Base-by-base conservation (phyloP, 2,888 invertebrate species). In the Mythimna impura region DNA sequence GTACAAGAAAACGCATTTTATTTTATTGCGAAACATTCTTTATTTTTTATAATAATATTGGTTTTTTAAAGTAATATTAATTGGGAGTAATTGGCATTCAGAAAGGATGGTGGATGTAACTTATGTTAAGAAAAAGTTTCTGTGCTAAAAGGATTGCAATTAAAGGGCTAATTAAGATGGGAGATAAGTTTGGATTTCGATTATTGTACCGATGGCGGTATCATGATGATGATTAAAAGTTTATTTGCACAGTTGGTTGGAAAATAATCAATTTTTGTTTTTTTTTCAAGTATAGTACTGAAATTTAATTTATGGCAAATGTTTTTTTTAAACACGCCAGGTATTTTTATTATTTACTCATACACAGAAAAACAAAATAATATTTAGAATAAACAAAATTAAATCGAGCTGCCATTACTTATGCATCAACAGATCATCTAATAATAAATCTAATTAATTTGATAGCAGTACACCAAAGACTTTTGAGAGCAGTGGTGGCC, bases 1-100 rank as follows among this genome's bases (percentile, higher is more conserved):
- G 66, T 10, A 62, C 34, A 71, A 81, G 81, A 73, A 81, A 78
- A 62, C 50, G 50, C 65, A 78, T 81, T 81, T 66, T 43, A 78
- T 81, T 81, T 81, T 71, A 81, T 63, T 71, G n/a, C 40, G 10
- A 36, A 58, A 47, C 17, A 57, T 73, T 71, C 58, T 70, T 78
- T 65, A 68, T 65, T 60, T 71, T 67, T 55, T 54, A 40, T 14
- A 67, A 54, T 43, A 61, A 64, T 69, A 69, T 63, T 55, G 64
- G 2, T 63, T 65, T 67, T 81, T 80, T 62, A 25, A 71, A 73
- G 54, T 65, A 22, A 58, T 67, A 68, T 71, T 76, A 71, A 80
- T 80, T 76, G 76, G 54, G 50, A 77, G 62, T 80, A 73, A 78
- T 68, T 72, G 72, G 14, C 14, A 40, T 63, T 80, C 55, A 30